Conservation (phyloP, 23 tunicate species). For the Clavelina lepadiformis region DNA sequence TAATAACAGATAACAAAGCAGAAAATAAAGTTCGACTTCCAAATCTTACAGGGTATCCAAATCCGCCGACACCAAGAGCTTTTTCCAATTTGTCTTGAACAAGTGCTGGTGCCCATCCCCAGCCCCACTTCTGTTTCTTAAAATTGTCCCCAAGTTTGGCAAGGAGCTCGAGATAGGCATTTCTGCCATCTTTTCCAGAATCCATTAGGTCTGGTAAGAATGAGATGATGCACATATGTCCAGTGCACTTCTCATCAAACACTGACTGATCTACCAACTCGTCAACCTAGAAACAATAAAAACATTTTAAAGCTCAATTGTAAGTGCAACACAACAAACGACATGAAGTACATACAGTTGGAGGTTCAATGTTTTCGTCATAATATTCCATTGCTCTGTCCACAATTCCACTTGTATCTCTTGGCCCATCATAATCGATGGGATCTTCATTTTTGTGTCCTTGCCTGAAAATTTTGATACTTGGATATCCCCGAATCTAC, state of each 20-base stretch:
- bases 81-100: constrained; percentile 74
- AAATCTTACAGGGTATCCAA: constrained; percentile 77
- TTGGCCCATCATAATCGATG: constrained; percentile 81
- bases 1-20: not conserved
- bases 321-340: not conserved
- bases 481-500: constrained; percentile 92
- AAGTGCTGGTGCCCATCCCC: constrained; percentile 84
- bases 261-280: constrained; percentile 56
- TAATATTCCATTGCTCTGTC: constrained; percentile 77
- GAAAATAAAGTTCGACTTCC: not conserved
- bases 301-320: not conserved
- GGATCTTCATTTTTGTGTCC: constrained; percentile 67
- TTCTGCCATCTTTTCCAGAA: constrained; percentile 76
- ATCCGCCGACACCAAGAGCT: constrained; percentile 70
- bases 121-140: constrained; percentile 98
- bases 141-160: constrained; percentile 60
- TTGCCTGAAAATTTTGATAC: constrained; percentile 87
- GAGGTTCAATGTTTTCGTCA: constrained; percentile 95
- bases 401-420: constrained; percentile 73
- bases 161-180: constrained; percentile 57
- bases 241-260: constrained; percentile 64
- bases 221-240: constrained; percentile 75
- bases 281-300: constrained; percentile 33
- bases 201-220: constrained; percentile 88
- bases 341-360: constrained; percentile 70